phyloP scores from a whole-genome alignment of 1,140 invertebrate species.

The Caenorhabditis latens region DNA sequence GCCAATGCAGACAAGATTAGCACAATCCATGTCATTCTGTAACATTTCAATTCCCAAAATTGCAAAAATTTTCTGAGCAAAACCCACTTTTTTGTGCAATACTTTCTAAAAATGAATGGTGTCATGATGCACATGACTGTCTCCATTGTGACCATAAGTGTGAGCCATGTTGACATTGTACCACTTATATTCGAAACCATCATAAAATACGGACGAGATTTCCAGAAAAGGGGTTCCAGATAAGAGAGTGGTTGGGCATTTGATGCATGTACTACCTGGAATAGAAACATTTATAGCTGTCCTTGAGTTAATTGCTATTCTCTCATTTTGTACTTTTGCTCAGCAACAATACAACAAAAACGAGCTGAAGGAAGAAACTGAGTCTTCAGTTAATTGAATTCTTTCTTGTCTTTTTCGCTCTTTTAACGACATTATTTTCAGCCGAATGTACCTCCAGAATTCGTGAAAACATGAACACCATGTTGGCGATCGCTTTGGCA shows the following conservation, averaged over 20 bases:
- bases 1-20: conserved; percentile 34
- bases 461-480: conserved; percentile 74
- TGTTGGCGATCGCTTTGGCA: conserved; percentile 75
- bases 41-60: background rate
- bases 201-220: conserved; percentile 73
- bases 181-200: conserved; percentile 75
- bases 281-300: conserved; percentile 10
- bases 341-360: conserved; percentile 8
- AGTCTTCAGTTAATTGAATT: conserved; percentile 43
- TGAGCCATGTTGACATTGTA: conserved; percentile 75
- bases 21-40: conserved; percentile 58
- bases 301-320: background rate
- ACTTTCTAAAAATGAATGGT: conserved; percentile 74
- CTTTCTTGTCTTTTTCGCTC: background rate
- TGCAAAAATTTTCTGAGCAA: background rate
- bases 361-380: background rate
- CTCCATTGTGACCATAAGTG: conserved; percentile 74
- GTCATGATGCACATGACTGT: conserved; percentile 73
- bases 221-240: conserved; percentile 74
- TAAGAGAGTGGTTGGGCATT: conserved; percentile 47
- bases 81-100: conserved; percentile 68
- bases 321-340: conserved; percentile 3
- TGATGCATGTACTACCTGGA: conserved; percentile 76
- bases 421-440: conserved; percentile 18
- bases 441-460: conserved; percentile 65